Conservation (phyloP, 2,888 invertebrate genomes). For the Lepidocyrtinus sp. region DNA sequence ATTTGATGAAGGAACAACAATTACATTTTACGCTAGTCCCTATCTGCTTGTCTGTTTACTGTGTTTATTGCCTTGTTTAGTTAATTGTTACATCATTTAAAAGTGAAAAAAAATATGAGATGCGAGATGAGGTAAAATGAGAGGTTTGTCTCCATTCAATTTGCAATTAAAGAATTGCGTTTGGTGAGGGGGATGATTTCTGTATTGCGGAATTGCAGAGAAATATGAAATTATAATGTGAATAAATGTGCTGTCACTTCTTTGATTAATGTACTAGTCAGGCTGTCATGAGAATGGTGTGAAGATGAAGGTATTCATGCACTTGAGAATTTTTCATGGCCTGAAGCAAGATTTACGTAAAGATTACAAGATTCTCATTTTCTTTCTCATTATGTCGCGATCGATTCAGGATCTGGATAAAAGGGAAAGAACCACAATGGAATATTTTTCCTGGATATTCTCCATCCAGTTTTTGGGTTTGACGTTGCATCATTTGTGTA, state of each 20-base stretch:
- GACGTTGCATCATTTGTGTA: no score
- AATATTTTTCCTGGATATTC: no score
- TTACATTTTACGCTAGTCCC: no score
- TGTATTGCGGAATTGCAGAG: constrained; percentile 20
- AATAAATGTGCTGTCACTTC: neutral
- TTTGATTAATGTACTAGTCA: no score
- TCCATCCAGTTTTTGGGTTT: no score
- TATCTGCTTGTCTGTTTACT: neutral
- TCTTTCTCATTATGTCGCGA: no score
- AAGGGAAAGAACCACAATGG: no score
- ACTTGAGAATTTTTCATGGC: neutral
- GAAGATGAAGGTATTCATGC: neutral
- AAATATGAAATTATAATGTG: neutral
- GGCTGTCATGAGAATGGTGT: neutral
- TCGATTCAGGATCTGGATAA: no score
- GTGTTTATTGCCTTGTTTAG: constrained; percentile 27
- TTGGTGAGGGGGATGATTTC: neutral
- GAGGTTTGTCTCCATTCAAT: constrained; percentile 6
- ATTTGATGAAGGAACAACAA: no score
- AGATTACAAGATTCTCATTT: no score
- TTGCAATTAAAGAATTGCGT: constrained; percentile 3
- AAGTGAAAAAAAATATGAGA: neutral
- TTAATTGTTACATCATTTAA: constrained; percentile 36
- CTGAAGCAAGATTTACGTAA: neutral
- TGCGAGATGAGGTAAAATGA: neutral